Evolutionary conservation across 2,888 invertebrate genomes (phyloP).

Genomic region (Mactromeris polynyma): DNA sequence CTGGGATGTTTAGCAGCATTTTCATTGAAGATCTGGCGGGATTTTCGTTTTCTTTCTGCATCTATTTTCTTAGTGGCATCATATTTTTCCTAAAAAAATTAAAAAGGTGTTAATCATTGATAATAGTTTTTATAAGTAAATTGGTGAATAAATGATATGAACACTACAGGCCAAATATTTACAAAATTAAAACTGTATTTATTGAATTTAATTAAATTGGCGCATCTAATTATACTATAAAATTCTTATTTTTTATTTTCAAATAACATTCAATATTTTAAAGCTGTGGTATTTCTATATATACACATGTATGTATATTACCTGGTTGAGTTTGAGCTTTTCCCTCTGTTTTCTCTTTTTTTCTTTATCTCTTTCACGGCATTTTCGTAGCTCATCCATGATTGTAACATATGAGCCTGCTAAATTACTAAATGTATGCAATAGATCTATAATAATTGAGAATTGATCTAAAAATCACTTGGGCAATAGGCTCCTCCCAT

Average conservation of each 20-base stretch:
- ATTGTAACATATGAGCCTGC: not conserved
- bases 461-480: not conserved
- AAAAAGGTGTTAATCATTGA: not conserved
- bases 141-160: not conserved
- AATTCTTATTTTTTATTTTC: too few species aligned
- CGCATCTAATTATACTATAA: not conserved
- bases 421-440: not conserved
- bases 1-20: not conserved
- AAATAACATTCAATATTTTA: too few species aligned
- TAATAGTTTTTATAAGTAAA: not conserved
- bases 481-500: too few species aligned
- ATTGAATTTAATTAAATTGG: not conserved
- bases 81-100: not conserved
- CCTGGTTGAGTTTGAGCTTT: not conserved
- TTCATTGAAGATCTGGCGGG: not conserved
- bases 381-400: not conserved
- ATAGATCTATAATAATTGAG: not conserved
- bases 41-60: not conserved
- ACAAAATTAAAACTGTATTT: not conserved
- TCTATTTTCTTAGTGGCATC: not conserved
- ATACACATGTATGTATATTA: not conserved
- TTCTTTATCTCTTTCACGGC: not conserved
- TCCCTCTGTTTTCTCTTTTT: constrained; percentile 10
- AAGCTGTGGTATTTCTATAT: not conserved
- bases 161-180: not conserved